Conservation (phyloP, 2,113 vertebrate species). For the Oceanites oceanicus region DNA sequence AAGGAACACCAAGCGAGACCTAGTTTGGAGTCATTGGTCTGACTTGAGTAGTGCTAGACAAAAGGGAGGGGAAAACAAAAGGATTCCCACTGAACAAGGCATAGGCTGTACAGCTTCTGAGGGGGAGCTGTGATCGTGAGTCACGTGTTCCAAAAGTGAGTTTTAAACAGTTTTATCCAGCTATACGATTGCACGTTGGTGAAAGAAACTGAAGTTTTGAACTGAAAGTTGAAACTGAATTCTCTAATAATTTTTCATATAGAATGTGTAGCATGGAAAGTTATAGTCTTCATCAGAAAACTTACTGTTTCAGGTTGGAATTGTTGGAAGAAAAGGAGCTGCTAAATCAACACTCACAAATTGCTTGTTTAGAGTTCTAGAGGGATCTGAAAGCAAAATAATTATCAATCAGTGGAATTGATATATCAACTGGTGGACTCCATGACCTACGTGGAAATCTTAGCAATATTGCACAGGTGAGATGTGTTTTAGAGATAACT, state of each 20-base stretch:
- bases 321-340: constrained; percentile 67
- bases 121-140: not conserved
- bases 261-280: not conserved
- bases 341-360: constrained; percentile 69
- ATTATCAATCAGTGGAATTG: constrained; percentile 70
- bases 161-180: not conserved
- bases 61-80: not conserved
- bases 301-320: constrained; percentile 58
- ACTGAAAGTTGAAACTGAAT: not conserved
- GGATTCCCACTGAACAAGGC: not conserved
- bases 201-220: not conserved
- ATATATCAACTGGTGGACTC: constrained; percentile 66
- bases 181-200: not conserved
- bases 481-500: not conserved
- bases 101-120: not conserved
- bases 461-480: constrained; percentile 73
- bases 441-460: constrained; percentile 66
- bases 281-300: not conserved
- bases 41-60: not conserved
- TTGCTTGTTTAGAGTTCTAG: constrained; percentile 67
- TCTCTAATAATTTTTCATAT: not conserved
- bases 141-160: not conserved
- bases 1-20: not conserved
- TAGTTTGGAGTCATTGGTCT: not conserved
- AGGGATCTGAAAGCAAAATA: constrained; percentile 65